Conservation (phyloP, 2,113 vertebrate species). For the Ageneiosus marmoratus region DNA sequence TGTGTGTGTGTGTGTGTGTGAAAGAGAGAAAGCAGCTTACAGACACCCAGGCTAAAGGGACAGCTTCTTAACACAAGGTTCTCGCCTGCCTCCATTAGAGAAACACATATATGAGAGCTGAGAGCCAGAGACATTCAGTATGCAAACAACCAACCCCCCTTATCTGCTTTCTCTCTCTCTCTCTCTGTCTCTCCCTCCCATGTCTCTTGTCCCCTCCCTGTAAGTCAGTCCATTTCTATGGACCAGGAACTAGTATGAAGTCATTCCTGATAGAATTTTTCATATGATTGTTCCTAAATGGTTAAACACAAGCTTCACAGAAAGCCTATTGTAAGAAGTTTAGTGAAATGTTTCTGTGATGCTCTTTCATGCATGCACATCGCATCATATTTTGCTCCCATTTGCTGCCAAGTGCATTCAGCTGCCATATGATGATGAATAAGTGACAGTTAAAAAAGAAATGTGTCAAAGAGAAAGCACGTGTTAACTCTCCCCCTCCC, state of each 20-base stretch:
- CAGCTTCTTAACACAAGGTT: constrained; percentile 41
- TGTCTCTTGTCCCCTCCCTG: neutral
- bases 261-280: neutral
- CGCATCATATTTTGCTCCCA: neutral
- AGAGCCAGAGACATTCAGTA: neutral
- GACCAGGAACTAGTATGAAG: neutral
- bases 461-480: constrained; percentile 1
- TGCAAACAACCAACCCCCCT: too few species aligned
- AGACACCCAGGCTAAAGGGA: constrained; percentile 46
- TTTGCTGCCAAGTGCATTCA: neutral
- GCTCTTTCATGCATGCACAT: neutral
- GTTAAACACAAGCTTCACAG: neutral
- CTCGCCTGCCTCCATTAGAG: constrained; percentile 43
- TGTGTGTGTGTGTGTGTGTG: constrained; percentile 8
- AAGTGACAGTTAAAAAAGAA: constrained; percentile 11
- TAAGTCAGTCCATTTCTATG: neutral
- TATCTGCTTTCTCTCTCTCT: constrained; percentile 11
- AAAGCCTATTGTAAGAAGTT: neutral
- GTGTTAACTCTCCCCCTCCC: constrained; percentile 1
- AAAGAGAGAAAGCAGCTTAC: constrained; percentile 7
- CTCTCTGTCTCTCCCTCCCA: constrained; percentile 25
- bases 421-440: constrained; percentile 13
- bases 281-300: neutral
- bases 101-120: constrained; percentile 34
- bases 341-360: neutral